Percentiles rank a stretch among this genome's conserved stretches.
These are phyloP conservation scores for Callopanchax toddi DNA, from an alignment of 2,113 vertebrate species.

Conservation along the genomic window DNA sequence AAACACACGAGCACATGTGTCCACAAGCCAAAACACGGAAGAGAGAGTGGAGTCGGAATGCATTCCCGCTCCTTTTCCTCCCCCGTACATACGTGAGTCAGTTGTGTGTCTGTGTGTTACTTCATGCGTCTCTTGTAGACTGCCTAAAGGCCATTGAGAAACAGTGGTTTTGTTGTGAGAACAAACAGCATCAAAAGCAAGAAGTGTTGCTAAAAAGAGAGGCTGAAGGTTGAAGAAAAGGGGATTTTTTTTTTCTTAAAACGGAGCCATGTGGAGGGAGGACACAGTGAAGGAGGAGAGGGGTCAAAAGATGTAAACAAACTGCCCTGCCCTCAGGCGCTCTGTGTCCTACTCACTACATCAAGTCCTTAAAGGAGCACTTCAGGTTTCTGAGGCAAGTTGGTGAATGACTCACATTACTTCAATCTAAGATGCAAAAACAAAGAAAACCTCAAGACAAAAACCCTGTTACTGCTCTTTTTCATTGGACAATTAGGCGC, in stretches of 20 bases:
- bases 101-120: constrained; percentile 29
- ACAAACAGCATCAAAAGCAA: background rate
- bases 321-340: constrained; percentile 35
- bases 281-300: constrained; percentile 5
- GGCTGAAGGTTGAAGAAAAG: background rate
- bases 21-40: constrained; percentile 29
- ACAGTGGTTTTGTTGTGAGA: constrained; percentile 20
- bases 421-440: too few species aligned
- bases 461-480: too few species aligned
- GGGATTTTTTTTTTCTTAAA: too few species aligned
- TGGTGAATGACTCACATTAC: too few species aligned
- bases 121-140: constrained; percentile 19
- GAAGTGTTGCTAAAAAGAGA: background rate
- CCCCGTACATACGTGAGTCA: constrained; percentile 34
- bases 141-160: constrained; percentile 28
- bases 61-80: constrained; percentile 41
- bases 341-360: constrained; percentile 16
- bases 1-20: constrained; percentile 16
- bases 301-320: constrained; percentile 52
- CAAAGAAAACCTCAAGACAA: too few species aligned
- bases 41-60: constrained; percentile 45
- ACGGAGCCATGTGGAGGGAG: background rate
- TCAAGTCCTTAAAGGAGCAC: constrained; percentile 18
- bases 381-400: background rate
- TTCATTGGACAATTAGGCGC: too few species aligned